Base-by-base conservation (phyloP, 1,140 invertebrate species). In the Drosophila auraria region DNA sequence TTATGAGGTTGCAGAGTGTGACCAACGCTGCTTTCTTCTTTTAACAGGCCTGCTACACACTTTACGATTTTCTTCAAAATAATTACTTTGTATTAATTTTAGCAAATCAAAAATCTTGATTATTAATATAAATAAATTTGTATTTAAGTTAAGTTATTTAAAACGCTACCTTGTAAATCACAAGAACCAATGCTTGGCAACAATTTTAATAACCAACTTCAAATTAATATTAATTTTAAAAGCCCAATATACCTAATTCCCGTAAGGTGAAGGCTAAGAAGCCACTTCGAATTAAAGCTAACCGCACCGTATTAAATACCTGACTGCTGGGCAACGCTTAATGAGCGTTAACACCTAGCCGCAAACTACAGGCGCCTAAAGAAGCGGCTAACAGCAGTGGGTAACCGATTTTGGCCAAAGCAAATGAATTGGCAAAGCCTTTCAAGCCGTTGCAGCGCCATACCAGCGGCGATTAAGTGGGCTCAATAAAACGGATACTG, bases 371-470 rank as follows among this genome's bases (percentile, higher is more conserved):
- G 15, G 15, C 36, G 36, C 27, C 33, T 73, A 40, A 38, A 61
- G 70, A 72, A 61, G 68, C 38, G 47, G 68, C 70, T 51, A 73
- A 59, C 53, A 50, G 44, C 57, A 66, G 61, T 59, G 36, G 61
- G 63, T 44, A 61, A 73, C 33, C 56, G 56, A 61, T 73, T 73
- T 71, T 74, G 44, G 71, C 71, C 71, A 73, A 49, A 74, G 36
- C 71, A 61, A 74, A 74, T 74, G 71, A 42, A 74, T 74, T 74
- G 71, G 71, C 23, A 61, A 74, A 61, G 71, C 71, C 23, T 74
- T 44, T 74, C 69, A 61, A 73, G 71, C 68, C 71, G 47, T 74
- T 71, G 36, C 66, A 58, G 33, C 65, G 27, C 42, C 64, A 45
- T 64, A 70, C 69, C 42, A 56, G 6, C 25, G 33, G 51, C 69